These are phyloP conservation scores for Eupristina koningsbergeri DNA, from an alignment of 1,140 invertebrate species.

Conservation along the genomic window DNA sequence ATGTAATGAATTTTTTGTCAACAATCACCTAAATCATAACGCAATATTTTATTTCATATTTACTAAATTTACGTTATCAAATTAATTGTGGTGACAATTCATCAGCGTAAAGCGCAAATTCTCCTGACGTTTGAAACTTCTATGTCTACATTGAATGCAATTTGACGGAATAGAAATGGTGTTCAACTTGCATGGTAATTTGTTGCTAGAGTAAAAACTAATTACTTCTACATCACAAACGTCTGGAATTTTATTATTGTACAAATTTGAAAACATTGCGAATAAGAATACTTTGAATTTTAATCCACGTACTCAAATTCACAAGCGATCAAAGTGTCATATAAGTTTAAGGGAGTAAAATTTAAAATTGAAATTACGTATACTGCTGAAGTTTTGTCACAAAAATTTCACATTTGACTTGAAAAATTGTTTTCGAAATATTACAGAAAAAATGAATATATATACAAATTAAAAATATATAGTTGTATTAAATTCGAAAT, in stretches of 20 bases:
- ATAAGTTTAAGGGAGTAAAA: background rate
- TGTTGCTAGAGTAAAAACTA: constrained; percentile 62
- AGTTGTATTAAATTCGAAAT: too few relatives aligned
- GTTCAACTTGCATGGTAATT: constrained; percentile 54
- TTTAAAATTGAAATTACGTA: background rate
- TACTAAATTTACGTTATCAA: background rate
- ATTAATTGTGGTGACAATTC: background rate
- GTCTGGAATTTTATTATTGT: background rate
- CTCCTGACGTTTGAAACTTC: constrained; percentile 11
- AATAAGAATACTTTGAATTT: constrained; percentile 25
- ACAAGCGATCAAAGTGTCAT: background rate
- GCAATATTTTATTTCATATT: background rate
- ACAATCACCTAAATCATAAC: background rate
- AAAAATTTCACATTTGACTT: too few relatives aligned
- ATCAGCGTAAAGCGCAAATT: constrained; percentile 2
- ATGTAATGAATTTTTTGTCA: background rate
- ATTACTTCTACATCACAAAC: background rate
- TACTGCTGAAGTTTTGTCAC: background rate
- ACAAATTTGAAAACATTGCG: background rate
- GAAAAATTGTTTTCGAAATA: background rate
- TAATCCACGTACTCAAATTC: background rate
- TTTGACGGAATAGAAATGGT: constrained; percentile 29
- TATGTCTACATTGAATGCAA: constrained; percentile 1
- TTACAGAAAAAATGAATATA: background rate
- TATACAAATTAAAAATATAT: too few relatives aligned